These are phyloP conservation scores for Drosophila serrata DNA, from an alignment of 1,140 invertebrate species.

Conservation along the genomic window DNA sequence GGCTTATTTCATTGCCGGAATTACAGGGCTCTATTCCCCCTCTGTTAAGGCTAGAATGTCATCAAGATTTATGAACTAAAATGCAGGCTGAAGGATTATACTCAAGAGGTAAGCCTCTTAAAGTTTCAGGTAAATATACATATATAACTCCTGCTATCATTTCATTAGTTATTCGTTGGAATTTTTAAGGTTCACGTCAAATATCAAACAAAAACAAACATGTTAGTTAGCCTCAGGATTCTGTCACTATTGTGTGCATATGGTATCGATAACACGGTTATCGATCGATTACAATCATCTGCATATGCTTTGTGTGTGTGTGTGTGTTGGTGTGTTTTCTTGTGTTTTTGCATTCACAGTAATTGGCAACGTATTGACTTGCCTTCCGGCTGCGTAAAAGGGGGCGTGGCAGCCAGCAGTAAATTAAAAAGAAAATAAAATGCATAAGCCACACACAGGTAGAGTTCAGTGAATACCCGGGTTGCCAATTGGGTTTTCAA, in stretches of 20 bases:
- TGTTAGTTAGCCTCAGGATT: background rate
- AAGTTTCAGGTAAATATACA: background rate
- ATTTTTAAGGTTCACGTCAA: background rate
- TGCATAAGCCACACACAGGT: slow-evolving; percentile 17
- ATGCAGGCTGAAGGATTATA: background rate
- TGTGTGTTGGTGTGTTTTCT: background rate
- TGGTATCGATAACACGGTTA: slow-evolving; percentile 28
- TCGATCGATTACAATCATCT: slow-evolving; percentile 19
- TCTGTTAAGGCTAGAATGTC: background rate
- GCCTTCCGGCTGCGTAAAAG: slow-evolving; percentile 23
- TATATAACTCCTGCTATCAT: background rate
- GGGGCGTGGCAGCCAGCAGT: slow-evolving; percentile 32
- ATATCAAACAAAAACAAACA: background rate
- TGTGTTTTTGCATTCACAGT: slow-evolving; percentile 34
- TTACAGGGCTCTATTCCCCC: background rate
- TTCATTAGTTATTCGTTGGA: background rate
- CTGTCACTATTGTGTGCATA: background rate
- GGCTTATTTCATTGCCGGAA: slow-evolving; percentile 26
- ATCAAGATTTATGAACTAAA: slow-evolving; percentile 24
- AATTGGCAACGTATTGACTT: slow-evolving; percentile 67
- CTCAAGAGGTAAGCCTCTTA: background rate
- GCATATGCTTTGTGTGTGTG: slow-evolving; percentile 30
- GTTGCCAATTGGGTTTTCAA: slow-evolving; percentile 27
- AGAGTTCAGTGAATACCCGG: background rate
- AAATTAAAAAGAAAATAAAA: slow-evolving; percentile 51